Base-by-base conservation (phyloP, 1,140 invertebrate genomes). In the Hirudo medicinalis region DNA sequence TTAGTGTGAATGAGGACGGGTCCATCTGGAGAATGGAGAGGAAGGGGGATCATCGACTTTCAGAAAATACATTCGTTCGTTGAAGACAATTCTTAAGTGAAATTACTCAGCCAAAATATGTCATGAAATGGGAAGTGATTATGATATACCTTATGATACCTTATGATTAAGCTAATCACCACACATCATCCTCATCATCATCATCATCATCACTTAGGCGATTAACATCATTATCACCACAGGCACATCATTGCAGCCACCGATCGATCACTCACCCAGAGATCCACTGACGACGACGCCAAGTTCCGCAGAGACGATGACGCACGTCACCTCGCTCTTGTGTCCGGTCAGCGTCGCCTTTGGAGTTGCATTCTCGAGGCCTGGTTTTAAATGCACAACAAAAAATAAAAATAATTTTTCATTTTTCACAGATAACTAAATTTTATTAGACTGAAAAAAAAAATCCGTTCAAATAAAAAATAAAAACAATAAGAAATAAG, bases 1-100 rank as follows among this genome's bases (percentile, higher is more conserved):
- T 94, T 95, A 57, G 95, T 97, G 82, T 99, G 95, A 36, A 98
- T 91, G 40, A 97, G 85, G 68, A 96, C 91, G 9, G 92, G 91
- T n/a, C 94, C 93, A 83, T 89, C 92, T 95, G 73, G 15, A 67
- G 71, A 40, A 74, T 4, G 11, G 40, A 17, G 15, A 49, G 15
- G 43, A 9, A 49, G 43, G 43, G 1, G 43, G 13, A 13, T 25
- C 32, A 36, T 36, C 2, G 8, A 57, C 55, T 57, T 57, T 57
- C n/a, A 57, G 2, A 8, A 57, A 57, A 8, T 27, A n/a, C 55
- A 8, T 57, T 2, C 2, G 2, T 27, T 3, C 25, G n/a, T 57
- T n/a, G 55, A 9, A n/a, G 29, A 32, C 29, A 32, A 32, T 3
- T 22, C 5, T 2, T 69, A 71, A 36, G 32, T 36, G n/a, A n/a